These are phyloP conservation scores for Ia io DNA, from an alignment of 2,113 vertebrate genomes.

Conservation along the genomic window DNA sequence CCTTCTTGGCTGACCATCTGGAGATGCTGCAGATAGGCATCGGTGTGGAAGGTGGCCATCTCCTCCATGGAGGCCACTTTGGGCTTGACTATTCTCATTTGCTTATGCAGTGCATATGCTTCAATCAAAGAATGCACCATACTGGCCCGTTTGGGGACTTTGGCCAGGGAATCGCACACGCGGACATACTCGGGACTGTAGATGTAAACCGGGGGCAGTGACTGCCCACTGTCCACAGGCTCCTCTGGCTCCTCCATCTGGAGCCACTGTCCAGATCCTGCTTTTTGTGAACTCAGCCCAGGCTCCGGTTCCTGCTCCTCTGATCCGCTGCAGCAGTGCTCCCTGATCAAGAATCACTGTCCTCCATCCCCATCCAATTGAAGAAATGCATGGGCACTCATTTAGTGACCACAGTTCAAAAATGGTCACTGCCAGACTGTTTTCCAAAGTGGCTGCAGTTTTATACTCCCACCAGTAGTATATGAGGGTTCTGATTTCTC, in stretches of 20 bases:
- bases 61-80: constrained; percentile 92
- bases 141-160: constrained; percentile 95
- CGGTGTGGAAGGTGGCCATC: constrained; percentile 96
- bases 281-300: constrained; percentile 16
- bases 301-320: constrained; percentile 68
- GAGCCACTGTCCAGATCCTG: constrained; percentile 33
- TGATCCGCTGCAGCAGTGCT: constrained; percentile 54
- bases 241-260: constrained; percentile 66
- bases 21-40: constrained; percentile 96
- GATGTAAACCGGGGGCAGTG: constrained; percentile 84
- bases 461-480: not conserved
- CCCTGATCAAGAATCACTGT: constrained; percentile 55
- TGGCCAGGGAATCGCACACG: constrained; percentile 91
- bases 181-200: constrained; percentile 89
- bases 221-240: not conserved
- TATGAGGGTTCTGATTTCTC: not conserved
- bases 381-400: not conserved
- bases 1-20: constrained; percentile 96
- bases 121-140: constrained; percentile 98
- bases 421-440: not conserved
- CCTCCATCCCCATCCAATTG: not conserved
- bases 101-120: constrained; percentile 91
- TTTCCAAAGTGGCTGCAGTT: too few relatives aligned
- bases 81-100: constrained; percentile 94
- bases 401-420: constrained; percentile 2